phyloP scores from a whole-genome alignment of 2,797 vertebrate genomes.

The Clarias platycephalus region DNA sequence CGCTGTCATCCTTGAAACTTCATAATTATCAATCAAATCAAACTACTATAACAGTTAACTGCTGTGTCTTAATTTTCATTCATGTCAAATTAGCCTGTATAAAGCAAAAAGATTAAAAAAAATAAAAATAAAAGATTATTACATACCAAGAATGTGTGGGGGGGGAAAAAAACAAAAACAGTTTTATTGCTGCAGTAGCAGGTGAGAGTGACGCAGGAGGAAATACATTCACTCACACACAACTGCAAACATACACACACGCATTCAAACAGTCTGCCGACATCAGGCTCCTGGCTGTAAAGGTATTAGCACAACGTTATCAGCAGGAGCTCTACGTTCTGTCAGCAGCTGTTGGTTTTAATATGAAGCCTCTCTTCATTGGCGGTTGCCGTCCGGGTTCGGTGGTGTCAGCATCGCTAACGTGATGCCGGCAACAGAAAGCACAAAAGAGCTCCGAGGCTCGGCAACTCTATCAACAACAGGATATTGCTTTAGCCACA shows the following conservation, averaged over 20 bases:
- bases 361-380: constrained; percentile 28
- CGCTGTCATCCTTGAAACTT: constrained; percentile 12
- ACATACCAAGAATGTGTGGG: too few relatives aligned
- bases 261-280: neutral
- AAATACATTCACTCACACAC: neutral
- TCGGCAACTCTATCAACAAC: constrained; percentile 29
- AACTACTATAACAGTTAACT: constrained; percentile 36
- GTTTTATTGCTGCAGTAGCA: too few relatives aligned
- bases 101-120: neutral
- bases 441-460: constrained; percentile 30
- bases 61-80: neutral
- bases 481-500: constrained; percentile 17
- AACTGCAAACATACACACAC: neutral
- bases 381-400: constrained; percentile 19
- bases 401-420: constrained; percentile 39
- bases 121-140: too few relatives aligned
- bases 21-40: constrained; percentile 42
- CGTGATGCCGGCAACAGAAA: neutral
- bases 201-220: neutral
- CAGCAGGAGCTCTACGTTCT: neutral
- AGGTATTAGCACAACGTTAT: constrained; percentile 32
- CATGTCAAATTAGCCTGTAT: constrained; percentile 12
- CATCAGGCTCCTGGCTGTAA: neutral
- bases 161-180: too few relatives aligned
- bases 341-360: constrained; percentile 40